phyloP scores from a whole-genome alignment of 92 coral and sea anemone genomes.

The Bergia sp. region DNA sequence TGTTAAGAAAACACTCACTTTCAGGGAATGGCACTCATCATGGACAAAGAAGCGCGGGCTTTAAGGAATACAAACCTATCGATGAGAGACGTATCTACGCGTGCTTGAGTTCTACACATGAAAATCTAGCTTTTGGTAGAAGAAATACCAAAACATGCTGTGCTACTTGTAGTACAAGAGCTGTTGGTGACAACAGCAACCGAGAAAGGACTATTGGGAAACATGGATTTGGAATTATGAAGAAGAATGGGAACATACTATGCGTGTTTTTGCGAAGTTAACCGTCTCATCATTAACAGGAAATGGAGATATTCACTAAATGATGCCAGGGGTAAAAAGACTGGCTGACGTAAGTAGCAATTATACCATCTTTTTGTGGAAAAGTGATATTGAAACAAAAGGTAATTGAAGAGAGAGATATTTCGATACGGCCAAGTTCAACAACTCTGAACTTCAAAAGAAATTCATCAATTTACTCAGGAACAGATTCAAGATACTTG shows the following conservation, averaged over 20 bases:
- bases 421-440: neutral
- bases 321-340: neutral
- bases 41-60: neutral
- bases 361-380: neutral
- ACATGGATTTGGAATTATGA: slow-evolving; percentile 22
- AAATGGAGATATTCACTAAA: slow-evolving; percentile 12
- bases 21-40: too few relatives aligned
- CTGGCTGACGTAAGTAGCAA: too few relatives aligned
- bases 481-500: neutral
- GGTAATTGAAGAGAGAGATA: neutral
- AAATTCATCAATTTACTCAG: neutral
- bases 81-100: neutral
- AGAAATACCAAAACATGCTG: too few relatives aligned
- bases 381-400: neutral
- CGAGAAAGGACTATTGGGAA: neutral
- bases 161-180: too few relatives aligned
- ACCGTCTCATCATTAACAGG: neutral
- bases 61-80: neutral
- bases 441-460: neutral
- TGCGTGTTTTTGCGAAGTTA: neutral
- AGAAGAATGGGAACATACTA: slow-evolving; percentile 5
- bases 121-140: too few relatives aligned
- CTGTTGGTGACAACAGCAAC: too few relatives aligned
- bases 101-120: neutral
- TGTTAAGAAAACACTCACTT: too few relatives aligned